Base-by-base conservation (phyloP, 2,888 invertebrate species). In the Elmis aenea region DNA sequence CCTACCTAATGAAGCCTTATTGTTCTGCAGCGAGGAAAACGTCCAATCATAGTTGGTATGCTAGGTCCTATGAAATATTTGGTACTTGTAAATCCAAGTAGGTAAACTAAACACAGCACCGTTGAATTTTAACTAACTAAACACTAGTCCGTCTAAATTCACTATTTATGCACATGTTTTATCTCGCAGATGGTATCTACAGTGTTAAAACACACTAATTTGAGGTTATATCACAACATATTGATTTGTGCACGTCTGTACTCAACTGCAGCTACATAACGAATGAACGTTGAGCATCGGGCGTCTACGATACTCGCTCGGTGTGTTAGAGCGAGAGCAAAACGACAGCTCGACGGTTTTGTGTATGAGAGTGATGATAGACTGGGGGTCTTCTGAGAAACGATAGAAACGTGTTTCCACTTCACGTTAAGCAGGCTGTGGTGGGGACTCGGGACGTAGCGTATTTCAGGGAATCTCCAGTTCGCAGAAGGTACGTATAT, bases 401-500 rank as follows among this genome's bases (percentile, higher is more conserved):
- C 45, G 52, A 51, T 52, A 55, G 58, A 57, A 64, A 65, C 65
- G 60, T 61, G 63, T 63, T 64, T 64, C 62, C 62, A 55, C 59
- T 64, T 63, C 64, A 57, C 59, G 60, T 53, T 60, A 62, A 64
- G 24, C 33, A 22, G 16, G 20, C 30, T 38, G 36, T 40, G 46
- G 50, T 42, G 51, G 48, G 48, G 49, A 51, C 46, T n/a, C n/a
- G n/a, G 39, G 49, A 51, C 46, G 52, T 48, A 52, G 49, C 45
- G 59, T 59, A 59, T 59, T 64, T 63, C 64, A 59, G 62, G 62
- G 64, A 64, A 64, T 59, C 61, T 57, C 58, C 55, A 50, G 48
- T 64, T 64, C 63, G 59, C 42, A 57, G 63, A 62, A 63, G 54
- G 54, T 53, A 54, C 50, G 48, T 54, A 52, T 42, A 42, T 48